Evolutionary conservation across 2,888 invertebrate species (phyloP).

Genomic region (Onthophagus sagittarius): DNA sequence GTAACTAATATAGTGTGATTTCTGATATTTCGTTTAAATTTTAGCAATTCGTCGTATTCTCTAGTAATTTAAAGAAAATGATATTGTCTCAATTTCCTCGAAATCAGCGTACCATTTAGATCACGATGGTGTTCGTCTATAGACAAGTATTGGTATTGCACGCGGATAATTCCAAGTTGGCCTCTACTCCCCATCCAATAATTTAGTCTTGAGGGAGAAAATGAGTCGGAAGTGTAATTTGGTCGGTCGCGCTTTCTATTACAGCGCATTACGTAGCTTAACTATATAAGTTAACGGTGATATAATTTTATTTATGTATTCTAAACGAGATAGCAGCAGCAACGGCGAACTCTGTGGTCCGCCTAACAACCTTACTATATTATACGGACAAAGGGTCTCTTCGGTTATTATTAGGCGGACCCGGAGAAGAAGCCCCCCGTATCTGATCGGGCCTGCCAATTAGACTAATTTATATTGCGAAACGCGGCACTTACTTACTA

Average conservation of each 20-base stretch:
- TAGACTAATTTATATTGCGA: slow-evolving; percentile 14
- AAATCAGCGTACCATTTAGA: neutral
- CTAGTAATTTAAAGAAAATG: neutral
- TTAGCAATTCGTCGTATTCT: too few species aligned
- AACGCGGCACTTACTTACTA: slow-evolving; percentile 3
- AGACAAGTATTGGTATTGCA: neutral
- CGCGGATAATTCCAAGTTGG: neutral
- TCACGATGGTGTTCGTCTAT: neutral
- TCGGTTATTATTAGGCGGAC: slow-evolving; percentile 6
- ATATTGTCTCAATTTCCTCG: neutral
- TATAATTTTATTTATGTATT: slow-evolving; percentile 17
- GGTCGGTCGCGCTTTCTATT: neutral
- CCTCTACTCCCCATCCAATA: neutral
- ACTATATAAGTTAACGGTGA: slow-evolving; percentile 12
- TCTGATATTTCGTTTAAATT: too few species aligned
- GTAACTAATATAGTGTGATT: too few species aligned
- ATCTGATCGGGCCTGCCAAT: slow-evolving; percentile 18
- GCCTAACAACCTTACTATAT: slow-evolving; percentile 10
- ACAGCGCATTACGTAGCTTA: neutral
- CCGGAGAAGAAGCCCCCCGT: neutral
- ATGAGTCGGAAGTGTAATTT: slow-evolving; percentile 4
- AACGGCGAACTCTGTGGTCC: slow-evolving; percentile 1
- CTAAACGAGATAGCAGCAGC: neutral
- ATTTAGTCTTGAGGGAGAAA: neutral
- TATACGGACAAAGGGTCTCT: slow-evolving; percentile 8